Evolutionary conservation across 2,113 vertebrate species (phyloP), one percentile per base, ranked within the genome.

Genomic region (Polyodon spathula): DNA sequence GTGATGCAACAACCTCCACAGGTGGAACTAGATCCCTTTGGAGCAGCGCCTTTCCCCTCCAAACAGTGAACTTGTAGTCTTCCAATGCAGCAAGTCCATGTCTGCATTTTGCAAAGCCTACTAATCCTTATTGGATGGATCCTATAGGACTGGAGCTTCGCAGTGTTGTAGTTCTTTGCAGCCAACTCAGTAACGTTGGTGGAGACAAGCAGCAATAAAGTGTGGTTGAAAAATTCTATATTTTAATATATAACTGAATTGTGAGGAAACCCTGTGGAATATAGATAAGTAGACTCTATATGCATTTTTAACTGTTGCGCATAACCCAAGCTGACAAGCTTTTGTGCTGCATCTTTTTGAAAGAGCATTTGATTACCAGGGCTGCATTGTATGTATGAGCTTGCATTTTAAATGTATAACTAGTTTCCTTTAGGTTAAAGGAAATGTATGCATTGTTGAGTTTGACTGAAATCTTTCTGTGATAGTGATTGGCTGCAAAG

Each of bases 21-120:
- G 5, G 75, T 83, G 2, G 95, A 99, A 62, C 75, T 95, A 6
- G 96, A 99, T 77, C 96, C 96, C 1, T 99, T 99, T n/a, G 96
- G 95, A 68, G 92, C 94, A 0, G 94, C 96, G 46, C 96, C 95
- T 0, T 98, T 97, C 71, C 93, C 94, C 76, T 90, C 92, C 6
- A 98, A 97, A 80, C 90, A 92, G 75, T 98, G 83, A 89, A 75
- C 56, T 40, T 63, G 80, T 73, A 40, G 63, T 73, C 74, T 73
- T 73, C 69, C 67, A 1, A n/a, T 17, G 40, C 71, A 14, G 37
- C 15, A 50, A 14, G 61, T 67, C 66, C 39, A 57, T n/a, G 41
- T 16, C 53, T 54, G 17, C 12, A 50, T 56, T 60, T 6, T 59
- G 58, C 51, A 65, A 46, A 51, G 56, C 42, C 56, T 59, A n/a